Base-by-base conservation (phyloP, 2,888 invertebrate genomes). In the Miltochrista miniata region DNA sequence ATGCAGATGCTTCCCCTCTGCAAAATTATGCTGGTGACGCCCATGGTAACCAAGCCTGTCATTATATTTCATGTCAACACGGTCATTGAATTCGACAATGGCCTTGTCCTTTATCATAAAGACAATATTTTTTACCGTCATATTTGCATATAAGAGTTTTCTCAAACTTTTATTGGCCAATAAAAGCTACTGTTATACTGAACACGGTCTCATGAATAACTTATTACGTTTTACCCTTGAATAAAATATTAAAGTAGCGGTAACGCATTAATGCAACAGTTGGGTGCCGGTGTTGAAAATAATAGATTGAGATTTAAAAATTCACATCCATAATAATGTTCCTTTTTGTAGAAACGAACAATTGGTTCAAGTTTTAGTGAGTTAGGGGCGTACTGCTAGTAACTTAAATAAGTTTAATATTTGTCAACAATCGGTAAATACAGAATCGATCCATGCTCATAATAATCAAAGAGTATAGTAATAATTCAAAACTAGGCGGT, bases 151-250 rank as follows among this genome's bases (percentile, higher is more conserved):
- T 74, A 76, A 74, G 73, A 72, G 67, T 66, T 24, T 73, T 73
- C 74, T 70, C 73, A 74, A 68, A 66, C 49, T 76, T 76, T 74
- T 73, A 75, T 66, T 64, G 61, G 31, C 49, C 57, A 18, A 68
- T 68, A 72, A 67, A 70, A 59, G 55, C 50, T 56, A 45, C 57
- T 59, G 59, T 51, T 61, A 50, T 37, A 43, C 43, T 53, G 51
- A 54, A 46, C 51, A 48, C 38, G 48, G 49, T 54, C 40, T 40
- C 35, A 18, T 33, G 48, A 43, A 51, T 52, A 61, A 58, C 60
- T 56, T 57, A 56, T 61, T 61, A 55, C 53, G 34, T 51, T 50
- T 51, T 33, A 51, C 18, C 48, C 35, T 45, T 46, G 43, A 54
- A 24, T 44, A 18, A 29, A 18, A 44, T 44, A 38, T 38, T 38